Evolutionary conservation across 2,888 invertebrate species (phyloP), one percentile per base, ranked within the genome.

Genomic region (Drosophila anomelani): DNA sequence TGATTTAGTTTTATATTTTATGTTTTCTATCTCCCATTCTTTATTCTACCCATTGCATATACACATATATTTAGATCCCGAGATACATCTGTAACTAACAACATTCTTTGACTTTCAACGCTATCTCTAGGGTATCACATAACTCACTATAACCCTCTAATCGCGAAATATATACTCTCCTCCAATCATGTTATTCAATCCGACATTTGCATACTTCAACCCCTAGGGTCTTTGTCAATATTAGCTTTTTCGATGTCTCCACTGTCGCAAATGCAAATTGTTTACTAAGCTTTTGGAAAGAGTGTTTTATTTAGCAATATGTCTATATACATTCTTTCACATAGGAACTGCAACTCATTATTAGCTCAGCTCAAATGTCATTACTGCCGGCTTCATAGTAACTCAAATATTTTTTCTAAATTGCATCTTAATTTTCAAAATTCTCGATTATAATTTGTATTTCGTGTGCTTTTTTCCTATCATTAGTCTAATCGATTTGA

Each of bases 141-240:
- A n/a, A 12, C 44, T 20, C 26, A 17, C 34, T 55, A 15, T 26
- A 26, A 4, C 12, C 39, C 20, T 17, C 9, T 20, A 20, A 39
- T 47, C 20, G 32, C 46, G 36, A 38, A 10, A 13, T 26, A 8
- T 32, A 20, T 2, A 7, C 8, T 9, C 7, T n/a, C n/a, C 3
- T 17, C 12, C 29, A 15, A 20, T 17, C 54, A 20, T 47, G 41
- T 47, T 47, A 39, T 64, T 56, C 36, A 51, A 61, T 56, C 20
- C 17, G 4, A 23, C 20, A 47, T 64, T 68, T 64, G 41, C 67
- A 68, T 64, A 56, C 34, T 10, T 41, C n/a, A 56, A 43, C 66
- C 56, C 29, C 36, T n/a, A 13, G 36, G 49, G 63, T 39, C 23
- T 39, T 17, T 41, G 20, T 54, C 39, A 63, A 47, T 26, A 67